phyloP scores from a whole-genome alignment of 2,888 invertebrate genomes.

The Synergus itoensis region DNA sequence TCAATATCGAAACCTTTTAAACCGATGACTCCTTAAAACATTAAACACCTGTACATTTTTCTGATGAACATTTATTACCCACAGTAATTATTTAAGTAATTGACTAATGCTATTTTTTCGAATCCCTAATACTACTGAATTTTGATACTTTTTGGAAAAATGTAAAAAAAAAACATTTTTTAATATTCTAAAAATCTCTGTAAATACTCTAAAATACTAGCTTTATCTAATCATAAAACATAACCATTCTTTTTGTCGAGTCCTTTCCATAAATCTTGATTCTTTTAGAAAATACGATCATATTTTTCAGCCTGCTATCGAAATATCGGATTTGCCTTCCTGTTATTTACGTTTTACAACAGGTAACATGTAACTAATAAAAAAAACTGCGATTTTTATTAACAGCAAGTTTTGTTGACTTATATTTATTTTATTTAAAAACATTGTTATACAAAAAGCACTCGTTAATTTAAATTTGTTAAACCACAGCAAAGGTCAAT shows the following conservation, averaged over 20 bases:
- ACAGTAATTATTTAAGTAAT: no score
- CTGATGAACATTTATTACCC: no score
- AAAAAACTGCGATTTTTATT: background rate
- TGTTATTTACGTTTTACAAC: slow-evolving; percentile 4
- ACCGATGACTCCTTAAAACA: background rate
- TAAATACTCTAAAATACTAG: background rate
- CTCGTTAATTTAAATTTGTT: background rate
- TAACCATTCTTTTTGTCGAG: background rate
- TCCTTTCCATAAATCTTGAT: slow-evolving; percentile 4
- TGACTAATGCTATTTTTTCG: background rate
- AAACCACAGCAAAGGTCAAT: background rate
- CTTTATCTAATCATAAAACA: background rate
- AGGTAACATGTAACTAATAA: background rate
- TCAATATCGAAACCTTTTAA: slow-evolving; percentile 10
- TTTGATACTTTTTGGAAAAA: background rate
- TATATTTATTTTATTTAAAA: background rate
- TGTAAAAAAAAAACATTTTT: no score
- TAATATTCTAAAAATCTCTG: background rate
- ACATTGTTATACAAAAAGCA: background rate
- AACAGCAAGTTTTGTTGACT: background rate
- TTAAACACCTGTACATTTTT: background rate
- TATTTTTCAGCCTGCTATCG: background rate
- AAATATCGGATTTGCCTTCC: slow-evolving; percentile 11
- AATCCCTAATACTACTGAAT: background rate
- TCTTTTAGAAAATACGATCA: slow-evolving; percentile 18